Percentiles rank a stretch among this genome's conserved stretches.
Evolutionary conservation across 2,113 vertebrate genomes (phyloP).

Genomic region (Terrapene triunguis): DNA sequence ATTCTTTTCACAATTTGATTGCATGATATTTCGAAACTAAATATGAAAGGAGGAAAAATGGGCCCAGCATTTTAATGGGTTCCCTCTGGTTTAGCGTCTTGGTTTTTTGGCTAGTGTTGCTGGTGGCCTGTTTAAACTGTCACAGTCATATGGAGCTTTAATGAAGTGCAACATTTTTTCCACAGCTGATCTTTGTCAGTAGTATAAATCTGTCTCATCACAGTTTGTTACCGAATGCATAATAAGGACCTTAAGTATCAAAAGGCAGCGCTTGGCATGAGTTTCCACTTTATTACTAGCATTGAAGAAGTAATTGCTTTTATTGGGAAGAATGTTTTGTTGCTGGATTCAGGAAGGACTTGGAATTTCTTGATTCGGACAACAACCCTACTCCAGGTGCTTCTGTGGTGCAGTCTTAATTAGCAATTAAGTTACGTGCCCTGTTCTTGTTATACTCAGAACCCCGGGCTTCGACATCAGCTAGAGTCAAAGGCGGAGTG

Average conservation of each 20-base stretch:
- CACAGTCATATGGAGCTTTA: conserved; percentile 54
- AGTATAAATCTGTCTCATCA: conserved; percentile 37
- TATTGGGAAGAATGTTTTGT: conserved; percentile 7
- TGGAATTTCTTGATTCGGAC: conserved; percentile 2
- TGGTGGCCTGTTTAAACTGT: conserved; percentile 36
- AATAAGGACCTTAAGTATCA: conserved; percentile 37
- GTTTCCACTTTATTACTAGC: conserved; percentile 9
- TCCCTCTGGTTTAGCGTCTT: conserved; percentile 61
- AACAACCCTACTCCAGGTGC: not conserved
- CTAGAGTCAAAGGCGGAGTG: rapidly evolving
- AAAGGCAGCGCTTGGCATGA: not conserved
- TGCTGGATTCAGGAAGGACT: conserved; percentile 36
- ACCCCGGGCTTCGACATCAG: rapidly evolving
- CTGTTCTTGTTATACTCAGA: not conserved
- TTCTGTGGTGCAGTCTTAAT: conserved; percentile 4
- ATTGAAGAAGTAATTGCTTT: rapidly evolving
- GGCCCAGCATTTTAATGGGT: conserved; percentile 51
- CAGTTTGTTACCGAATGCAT: conserved; percentile 37
- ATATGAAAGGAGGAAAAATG: conserved; percentile 34
- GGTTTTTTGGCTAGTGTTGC: conserved; percentile 36
- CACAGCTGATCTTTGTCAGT: conserved; percentile 66
- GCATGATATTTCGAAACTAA: conserved; percentile 35
- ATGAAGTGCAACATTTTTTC: conserved; percentile 44
- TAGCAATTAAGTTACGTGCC: not conserved
- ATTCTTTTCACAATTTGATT: conserved; percentile 8